These are phyloP conservation scores for Diarsia brunnea DNA, from an alignment of 2,888 invertebrate genomes.

Conservation along the genomic window DNA sequence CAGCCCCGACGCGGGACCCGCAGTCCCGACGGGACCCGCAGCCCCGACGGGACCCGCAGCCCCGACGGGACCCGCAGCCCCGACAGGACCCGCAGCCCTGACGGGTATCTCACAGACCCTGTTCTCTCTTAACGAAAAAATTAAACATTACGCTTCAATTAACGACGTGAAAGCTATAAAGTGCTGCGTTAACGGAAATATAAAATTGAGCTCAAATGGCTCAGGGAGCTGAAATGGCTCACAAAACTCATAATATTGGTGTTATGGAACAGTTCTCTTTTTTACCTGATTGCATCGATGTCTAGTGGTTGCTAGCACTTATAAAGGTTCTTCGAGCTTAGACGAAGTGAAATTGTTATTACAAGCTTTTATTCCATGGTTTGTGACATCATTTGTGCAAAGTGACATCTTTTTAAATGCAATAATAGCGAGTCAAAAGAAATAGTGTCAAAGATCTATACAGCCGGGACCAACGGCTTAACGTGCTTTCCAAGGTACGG, in stretches of 20 bases:
- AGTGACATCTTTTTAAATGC: too few species aligned
- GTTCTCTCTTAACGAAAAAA: slow-evolving; percentile 13
- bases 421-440: too few species aligned
- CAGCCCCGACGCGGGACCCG: too few species aligned
- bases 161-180: slow-evolving; percentile 41
- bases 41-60: too few species aligned
- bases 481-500: too few species aligned
- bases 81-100: too few species aligned
- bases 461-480: too few species aligned
- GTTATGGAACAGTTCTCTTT: background rate
- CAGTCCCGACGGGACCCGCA: too few species aligned
- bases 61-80: too few species aligned
- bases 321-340: background rate
- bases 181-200: slow-evolving; percentile 26
- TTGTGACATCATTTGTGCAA: too few species aligned
- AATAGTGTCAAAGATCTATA: too few species aligned
- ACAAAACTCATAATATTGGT: slow-evolving; percentile 30
- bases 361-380: background rate
- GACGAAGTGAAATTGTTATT: background rate
- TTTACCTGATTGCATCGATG: background rate
- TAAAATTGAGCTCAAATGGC: slow-evolving; percentile 35
- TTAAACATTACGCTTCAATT: slow-evolving; percentile 20
- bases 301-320: background rate
- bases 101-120: too few species aligned
- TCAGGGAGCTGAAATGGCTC: slow-evolving; percentile 2